A percentile compares a stretch with the other conserved stretches of the same genome.
Conservation (phyloP, 2,888 invertebrate species). For the Nomada ruficornis region DNA sequence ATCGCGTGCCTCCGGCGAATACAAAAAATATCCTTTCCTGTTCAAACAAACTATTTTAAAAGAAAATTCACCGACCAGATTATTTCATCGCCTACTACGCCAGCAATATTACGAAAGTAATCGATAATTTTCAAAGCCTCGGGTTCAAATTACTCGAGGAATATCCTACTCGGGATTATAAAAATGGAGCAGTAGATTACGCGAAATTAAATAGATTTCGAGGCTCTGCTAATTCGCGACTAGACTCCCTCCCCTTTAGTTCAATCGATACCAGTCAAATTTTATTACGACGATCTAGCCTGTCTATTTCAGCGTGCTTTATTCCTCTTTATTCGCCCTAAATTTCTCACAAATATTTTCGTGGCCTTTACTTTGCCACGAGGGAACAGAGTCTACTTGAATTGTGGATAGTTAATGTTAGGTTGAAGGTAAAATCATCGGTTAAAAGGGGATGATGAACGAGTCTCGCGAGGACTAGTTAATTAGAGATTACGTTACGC, state of each 20-base stretch:
- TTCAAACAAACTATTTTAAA: too few relatives aligned
- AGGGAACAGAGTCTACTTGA: slow-evolving; percentile 27
- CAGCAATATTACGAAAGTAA: slow-evolving; percentile 3
- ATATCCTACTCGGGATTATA: slow-evolving; percentile 45
- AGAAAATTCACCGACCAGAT: too few relatives aligned
- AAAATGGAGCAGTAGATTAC: slow-evolving; percentile 55
- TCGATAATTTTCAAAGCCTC: slow-evolving; percentile 51
- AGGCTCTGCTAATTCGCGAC: slow-evolving; percentile 27
- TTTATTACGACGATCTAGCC: not conserved
- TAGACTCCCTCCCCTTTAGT: not conserved
- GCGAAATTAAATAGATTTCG: slow-evolving; percentile 48
- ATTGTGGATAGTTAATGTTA: slow-evolving; percentile 34
- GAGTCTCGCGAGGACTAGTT: slow-evolving; percentile 15
- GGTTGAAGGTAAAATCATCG: slow-evolving; percentile 32
- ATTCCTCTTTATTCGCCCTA: not conserved
- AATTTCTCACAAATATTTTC: not conserved
- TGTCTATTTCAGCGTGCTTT: too few relatives aligned
- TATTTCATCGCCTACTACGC: slow-evolving; percentile 7
- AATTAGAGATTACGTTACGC: slow-evolving; percentile 43
- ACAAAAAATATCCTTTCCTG: too few relatives aligned
- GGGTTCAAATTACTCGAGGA: slow-evolving; percentile 46
- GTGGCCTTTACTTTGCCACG: not conserved
- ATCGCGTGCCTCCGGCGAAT: not conserved
- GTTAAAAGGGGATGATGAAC: slow-evolving; percentile 49
- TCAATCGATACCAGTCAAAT: slow-evolving; percentile 17